Evolutionary conservation across 2,888 invertebrate species (phyloP), one percentile per base, ranked within the genome.

Genomic region (Torymus tubicola): DNA sequence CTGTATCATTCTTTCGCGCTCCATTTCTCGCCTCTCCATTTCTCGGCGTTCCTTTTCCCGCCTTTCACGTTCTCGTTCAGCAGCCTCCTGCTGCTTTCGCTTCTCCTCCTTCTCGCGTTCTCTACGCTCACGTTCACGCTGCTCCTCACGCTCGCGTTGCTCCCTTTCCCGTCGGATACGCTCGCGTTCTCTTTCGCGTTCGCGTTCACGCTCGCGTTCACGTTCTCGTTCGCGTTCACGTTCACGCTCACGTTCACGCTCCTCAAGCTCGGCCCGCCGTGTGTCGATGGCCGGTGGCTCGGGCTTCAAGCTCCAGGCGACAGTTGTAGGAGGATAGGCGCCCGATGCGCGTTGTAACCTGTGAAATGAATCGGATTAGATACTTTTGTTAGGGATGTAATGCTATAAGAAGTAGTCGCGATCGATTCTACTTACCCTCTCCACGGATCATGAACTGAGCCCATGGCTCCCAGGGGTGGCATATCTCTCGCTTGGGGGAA

Each of bases 401-500:
- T 67, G 24, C 42, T 16, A 2, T 55, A 3, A 55, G 1, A 55
- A 16, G 14, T 1, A 42, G 2, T 14, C 13, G 42, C 13, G 42
- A 42, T 42, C 42, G 42, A 42, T 42, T 42, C 1, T 42, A 87
- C 90, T 87, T 91, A 94, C 92, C 93, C 93, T 90, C 95, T 92
- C 95, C 95, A 95, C 10, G 94, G 94, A 91, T 95, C 95, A 87
- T 94, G 94, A 70, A 92, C 91, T 14, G 91, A 87, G 70, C 90
- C 87, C 12, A 92, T 86, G 70, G 91, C 90, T 57, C 91, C 90
- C 61, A 91, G 75, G 5, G 93, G 93, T 58, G 93, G 93, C 87
- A 94, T 92, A 83, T 94, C 94, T 84, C 94, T 91, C 11, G 92
- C 89, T 2, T 90, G 93, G 16, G 93, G 93, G 91, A 95, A 96